A percentile compares a stretch with the other conserved stretches of the same genome.
These are phyloP conservation scores for Stegastes partitus DNA, from an alignment of 2,113 vertebrate genomes.

Conservation along the genomic window DNA sequence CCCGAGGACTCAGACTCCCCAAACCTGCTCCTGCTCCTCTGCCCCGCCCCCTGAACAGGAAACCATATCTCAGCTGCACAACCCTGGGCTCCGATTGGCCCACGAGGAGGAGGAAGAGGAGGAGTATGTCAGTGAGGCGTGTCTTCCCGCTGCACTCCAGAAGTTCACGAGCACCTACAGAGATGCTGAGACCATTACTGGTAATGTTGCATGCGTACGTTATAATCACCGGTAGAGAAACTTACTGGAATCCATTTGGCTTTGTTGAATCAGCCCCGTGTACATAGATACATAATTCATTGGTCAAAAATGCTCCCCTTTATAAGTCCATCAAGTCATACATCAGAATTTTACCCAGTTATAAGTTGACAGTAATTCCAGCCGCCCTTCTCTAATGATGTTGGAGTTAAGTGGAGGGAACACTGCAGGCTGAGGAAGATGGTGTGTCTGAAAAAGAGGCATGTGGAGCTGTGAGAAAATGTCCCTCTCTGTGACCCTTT, in stretches of 20 bases:
- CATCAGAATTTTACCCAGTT: background rate
- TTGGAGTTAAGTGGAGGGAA: background rate
- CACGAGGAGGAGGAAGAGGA: conserved; percentile 86
- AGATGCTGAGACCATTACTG: conserved; percentile 98
- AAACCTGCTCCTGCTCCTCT: conserved; percentile 86
- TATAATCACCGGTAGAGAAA: conserved; percentile 15
- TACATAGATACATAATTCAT: conserved; percentile 29
- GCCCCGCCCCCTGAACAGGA: conserved; percentile 77
- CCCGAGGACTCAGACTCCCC: conserved; percentile 86
- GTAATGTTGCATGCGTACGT: conserved; percentile 78
- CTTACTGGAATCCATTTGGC: conserved; percentile 36
- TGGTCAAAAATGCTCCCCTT: background rate
- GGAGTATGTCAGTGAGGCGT: conserved; percentile 91
- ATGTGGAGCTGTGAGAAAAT: conserved; percentile 68
- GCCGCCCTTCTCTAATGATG: background rate
- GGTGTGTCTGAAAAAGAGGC: conserved; percentile 7
- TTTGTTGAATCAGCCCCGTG: conserved; percentile 5
- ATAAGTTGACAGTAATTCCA: background rate
- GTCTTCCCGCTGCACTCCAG: conserved; percentile 56
- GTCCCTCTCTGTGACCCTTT: conserved; percentile 64
- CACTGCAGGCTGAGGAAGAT: conserved; percentile 1
- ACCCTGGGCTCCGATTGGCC: conserved; percentile 81
- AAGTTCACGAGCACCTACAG: conserved; percentile 85
- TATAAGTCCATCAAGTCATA: background rate
- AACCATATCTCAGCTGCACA: conserved; percentile 63